Evolutionary conservation across 2,888 invertebrate genomes (phyloP).

Genomic region (Xestia c-nigrum): DNA sequence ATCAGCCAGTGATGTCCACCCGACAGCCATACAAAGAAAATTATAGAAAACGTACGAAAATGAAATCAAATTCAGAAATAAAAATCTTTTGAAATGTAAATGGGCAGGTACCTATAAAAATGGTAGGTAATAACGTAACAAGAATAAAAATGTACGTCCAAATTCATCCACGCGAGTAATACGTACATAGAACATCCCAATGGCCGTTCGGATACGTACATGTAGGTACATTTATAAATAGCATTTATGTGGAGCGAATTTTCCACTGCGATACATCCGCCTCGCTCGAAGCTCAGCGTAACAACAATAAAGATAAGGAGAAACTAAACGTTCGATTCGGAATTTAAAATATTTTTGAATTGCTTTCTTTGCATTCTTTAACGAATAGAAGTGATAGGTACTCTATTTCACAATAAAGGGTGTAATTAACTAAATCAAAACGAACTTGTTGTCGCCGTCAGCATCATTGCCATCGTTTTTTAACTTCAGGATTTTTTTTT

Average conservation of each 20-base stretch:
- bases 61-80: neutral
- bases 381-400: neutral
- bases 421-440: too few relatives aligned
- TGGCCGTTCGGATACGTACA: conserved; percentile 48
- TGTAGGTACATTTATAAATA: conserved; percentile 63
- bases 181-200: conserved; percentile 55
- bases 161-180: conserved; percentile 48
- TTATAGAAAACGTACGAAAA: neutral
- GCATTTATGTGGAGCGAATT: conserved; percentile 64
- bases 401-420: neutral
- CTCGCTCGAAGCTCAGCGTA: conserved; percentile 46
- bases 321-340: conserved; percentile 32
- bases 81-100: conserved; percentile 16
- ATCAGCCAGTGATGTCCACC: neutral
- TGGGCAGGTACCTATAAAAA: neutral
- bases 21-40: neutral
- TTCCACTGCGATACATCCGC: conserved; percentile 66
- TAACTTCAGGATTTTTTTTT: too few relatives aligned
- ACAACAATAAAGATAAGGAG: conserved; percentile 59
- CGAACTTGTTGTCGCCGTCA: too few relatives aligned
- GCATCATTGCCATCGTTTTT: too few relatives aligned
- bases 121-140: conserved; percentile 1
- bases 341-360: conserved; percentile 24
- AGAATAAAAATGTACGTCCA: conserved; percentile 22
- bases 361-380: neutral